Evolutionary conservation across 2,113 vertebrate species (phyloP).

Genomic region (Astur gentilis): DNA sequence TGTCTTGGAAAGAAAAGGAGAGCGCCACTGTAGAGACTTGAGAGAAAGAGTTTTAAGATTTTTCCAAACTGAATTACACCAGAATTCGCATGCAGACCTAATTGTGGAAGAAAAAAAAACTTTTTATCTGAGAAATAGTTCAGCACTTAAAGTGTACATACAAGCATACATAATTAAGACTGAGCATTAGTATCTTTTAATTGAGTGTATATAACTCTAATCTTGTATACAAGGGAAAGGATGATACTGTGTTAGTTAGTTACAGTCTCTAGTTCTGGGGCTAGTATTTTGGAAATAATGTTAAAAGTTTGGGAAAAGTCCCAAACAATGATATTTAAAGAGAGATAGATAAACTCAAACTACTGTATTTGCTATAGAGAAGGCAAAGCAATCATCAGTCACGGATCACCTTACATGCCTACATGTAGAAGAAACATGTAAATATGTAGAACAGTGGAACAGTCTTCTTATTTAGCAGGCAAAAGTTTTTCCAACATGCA

Average conservation of each 20-base stretch:
- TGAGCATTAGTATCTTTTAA: neutral
- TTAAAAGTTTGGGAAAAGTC: neutral
- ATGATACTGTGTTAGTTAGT: neutral
- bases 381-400: neutral
- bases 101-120: neutral
- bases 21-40: neutral
- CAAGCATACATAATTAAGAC: neutral
- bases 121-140: neutral
- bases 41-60: neutral
- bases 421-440: neutral
- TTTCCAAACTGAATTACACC: neutral
- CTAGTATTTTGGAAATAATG: neutral
- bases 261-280: neutral
- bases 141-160: neutral
- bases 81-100: neutral
- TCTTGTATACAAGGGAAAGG: neutral
- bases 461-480: neutral
- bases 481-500: neutral
- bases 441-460: neutral
- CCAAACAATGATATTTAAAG: neutral
- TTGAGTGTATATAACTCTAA: neutral
- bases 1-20: neutral
- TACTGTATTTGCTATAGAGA: neutral
- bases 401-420: neutral
- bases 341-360: neutral